phyloP scores from a whole-genome alignment of 2,888 invertebrate species.

The Candidula unifasciata region DNA sequence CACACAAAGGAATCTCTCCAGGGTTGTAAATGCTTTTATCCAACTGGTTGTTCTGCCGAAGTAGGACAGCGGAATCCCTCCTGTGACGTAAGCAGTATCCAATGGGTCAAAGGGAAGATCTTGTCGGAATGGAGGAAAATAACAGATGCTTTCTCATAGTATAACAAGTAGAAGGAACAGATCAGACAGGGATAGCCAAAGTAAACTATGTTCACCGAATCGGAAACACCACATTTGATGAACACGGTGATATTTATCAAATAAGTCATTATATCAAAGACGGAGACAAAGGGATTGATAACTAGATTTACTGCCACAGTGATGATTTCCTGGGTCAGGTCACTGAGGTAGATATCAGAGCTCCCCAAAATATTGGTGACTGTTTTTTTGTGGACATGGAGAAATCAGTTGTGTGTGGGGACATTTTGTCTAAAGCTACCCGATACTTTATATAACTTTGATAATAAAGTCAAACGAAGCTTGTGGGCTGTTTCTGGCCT shows the following conservation, averaged over 20 bases:
- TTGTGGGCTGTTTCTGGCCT: no score
- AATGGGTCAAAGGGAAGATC: neutral
- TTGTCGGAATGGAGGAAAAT: neutral
- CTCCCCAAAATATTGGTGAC: neutral
- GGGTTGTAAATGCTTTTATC: neutral
- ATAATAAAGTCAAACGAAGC: neutral
- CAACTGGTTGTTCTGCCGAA: slow-evolving; percentile 19
- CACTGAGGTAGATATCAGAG: neutral
- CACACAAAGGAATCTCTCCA: neutral
- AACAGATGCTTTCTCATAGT: neutral
- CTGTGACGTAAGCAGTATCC: neutral
- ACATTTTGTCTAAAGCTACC: neutral
- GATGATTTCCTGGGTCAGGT: neutral
- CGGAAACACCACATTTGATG: neutral
- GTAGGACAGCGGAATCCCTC: neutral
- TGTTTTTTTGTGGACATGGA: neutral
- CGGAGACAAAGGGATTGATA: neutral
- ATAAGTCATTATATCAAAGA: neutral
- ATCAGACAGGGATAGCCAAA: neutral
- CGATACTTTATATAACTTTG: neutral
- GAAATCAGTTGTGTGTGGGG: neutral
- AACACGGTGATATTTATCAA: slow-evolving; percentile 10
- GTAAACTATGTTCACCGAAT: neutral
- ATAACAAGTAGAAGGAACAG: neutral
- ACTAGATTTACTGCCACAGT: neutral